phyloP scores from a whole-genome alignment of 2,888 invertebrate genomes.

The Polydesmus complanatus region DNA sequence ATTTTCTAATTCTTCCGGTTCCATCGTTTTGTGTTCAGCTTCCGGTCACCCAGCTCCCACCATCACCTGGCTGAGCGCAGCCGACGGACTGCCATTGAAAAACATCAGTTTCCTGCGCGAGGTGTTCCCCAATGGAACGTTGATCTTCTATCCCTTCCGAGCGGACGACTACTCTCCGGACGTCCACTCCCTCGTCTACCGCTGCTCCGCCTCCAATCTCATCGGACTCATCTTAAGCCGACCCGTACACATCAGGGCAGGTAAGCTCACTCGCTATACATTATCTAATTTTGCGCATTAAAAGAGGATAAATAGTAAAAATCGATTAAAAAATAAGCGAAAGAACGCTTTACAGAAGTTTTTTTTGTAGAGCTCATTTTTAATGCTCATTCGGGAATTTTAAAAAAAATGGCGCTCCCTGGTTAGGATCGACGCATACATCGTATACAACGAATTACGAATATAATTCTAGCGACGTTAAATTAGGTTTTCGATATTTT shows the following conservation, averaged over 20 bases:
- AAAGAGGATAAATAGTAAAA: too few species aligned
- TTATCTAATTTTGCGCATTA: too few species aligned
- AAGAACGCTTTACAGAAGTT: too few species aligned
- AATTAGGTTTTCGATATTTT: too few species aligned
- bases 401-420: too few species aligned
- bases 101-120: constrained; percentile 8
- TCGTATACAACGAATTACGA: too few species aligned
- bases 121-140: constrained; percentile 12
- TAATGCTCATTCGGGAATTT: too few species aligned
- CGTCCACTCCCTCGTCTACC: constrained; percentile 9
- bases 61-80: constrained; percentile 4
- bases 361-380: too few species aligned
- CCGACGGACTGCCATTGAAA: constrained; percentile 4
- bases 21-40: constrained; percentile 5
- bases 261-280: constrained; percentile 1
- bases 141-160: constrained; percentile 11
- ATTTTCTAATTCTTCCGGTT: constrained; percentile 12
- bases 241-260: constrained; percentile 12
- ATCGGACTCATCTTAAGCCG: constrained; percentile 11
- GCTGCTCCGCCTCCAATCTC: constrained; percentile 8
- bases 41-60: constrained; percentile 2
- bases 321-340: too few species aligned
- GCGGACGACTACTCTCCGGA: constrained; percentile 13
- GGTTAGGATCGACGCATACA: too few species aligned
- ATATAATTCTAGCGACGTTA: too few species aligned